Percentiles rank a stretch among this genome's conserved stretches.
Conservation (phyloP, 2,888 invertebrate species). For the Xanthia icteritia region DNA sequence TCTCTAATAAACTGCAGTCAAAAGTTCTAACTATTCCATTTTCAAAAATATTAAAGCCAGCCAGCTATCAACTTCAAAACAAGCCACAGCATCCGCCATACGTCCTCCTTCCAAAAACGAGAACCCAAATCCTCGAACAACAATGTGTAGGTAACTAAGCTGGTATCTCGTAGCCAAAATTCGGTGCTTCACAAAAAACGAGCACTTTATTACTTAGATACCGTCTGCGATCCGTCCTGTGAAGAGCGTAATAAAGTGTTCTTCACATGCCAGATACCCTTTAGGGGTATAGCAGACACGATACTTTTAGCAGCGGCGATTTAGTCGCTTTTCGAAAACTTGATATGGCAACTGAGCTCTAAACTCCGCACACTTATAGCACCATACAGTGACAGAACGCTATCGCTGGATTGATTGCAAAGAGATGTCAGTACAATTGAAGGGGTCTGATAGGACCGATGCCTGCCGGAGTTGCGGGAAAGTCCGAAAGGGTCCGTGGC, state of each 20-base stretch:
- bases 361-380: background rate
- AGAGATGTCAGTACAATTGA: no score
- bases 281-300: slow-evolving; percentile 13
- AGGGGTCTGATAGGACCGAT: no score
- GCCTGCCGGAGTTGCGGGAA: no score
- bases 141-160: slow-evolving; percentile 20
- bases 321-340: background rate
- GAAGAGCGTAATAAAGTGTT: slow-evolving; percentile 66
- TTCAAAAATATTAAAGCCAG: slow-evolving; percentile 1
- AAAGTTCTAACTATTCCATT: background rate
- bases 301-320: background rate
- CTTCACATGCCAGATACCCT: slow-evolving; percentile 49
- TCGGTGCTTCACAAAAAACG: slow-evolving; percentile 41
- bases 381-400: no score
- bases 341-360: background rate
- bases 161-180: slow-evolving; percentile 41
- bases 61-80: background rate
- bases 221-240: slow-evolving; percentile 58
- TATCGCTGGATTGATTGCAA: no score
- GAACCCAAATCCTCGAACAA: slow-evolving; percentile 38
- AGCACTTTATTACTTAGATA: slow-evolving; percentile 57
- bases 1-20: background rate
- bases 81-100: background rate
- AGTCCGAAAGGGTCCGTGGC: no score
- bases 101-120: slow-evolving; percentile 14